Evolutionary conservation across 2,888 invertebrate species (phyloP).

Genomic region (Melinaea marsaeus): DNA sequence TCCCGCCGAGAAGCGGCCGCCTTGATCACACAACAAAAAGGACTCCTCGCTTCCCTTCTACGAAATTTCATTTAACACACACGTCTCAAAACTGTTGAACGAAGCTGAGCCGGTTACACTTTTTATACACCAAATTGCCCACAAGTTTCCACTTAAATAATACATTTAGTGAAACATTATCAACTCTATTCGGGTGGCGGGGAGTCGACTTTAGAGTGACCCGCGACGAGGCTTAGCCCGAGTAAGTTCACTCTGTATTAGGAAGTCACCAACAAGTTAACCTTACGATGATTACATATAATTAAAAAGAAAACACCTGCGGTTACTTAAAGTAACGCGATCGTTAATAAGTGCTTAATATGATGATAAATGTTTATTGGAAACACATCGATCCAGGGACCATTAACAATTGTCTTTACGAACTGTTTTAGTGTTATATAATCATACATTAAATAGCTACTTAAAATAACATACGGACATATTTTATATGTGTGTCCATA

Average conservation of each 20-base stretch:
- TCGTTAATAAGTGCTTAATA: too few species aligned
- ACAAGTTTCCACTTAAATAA: constrained; percentile 14
- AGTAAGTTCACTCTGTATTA: background rate
- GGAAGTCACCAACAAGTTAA: background rate
- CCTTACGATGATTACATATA: background rate
- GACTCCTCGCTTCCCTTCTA: constrained; percentile 8
- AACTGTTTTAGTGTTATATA: too few species aligned
- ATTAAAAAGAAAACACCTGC: background rate
- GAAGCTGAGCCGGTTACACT: constrained; percentile 6
- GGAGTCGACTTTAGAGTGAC: constrained; percentile 1
- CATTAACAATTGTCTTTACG: too few species aligned
- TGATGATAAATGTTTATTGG: background rate
- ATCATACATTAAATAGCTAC: too few species aligned
- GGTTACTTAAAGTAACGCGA: background rate
- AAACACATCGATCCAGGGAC: too few species aligned
- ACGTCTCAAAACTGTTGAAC: constrained; percentile 14
- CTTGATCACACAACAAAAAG: constrained; percentile 7
- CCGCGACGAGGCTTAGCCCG: background rate
- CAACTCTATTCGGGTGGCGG: background rate
- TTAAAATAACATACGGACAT: too few species aligned
- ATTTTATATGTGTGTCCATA: too few species aligned
- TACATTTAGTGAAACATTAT: constrained; percentile 12
- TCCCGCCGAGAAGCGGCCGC: constrained; percentile 6
- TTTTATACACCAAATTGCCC: constrained; percentile 12
- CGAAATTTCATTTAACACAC: constrained; percentile 12